phyloP scores from a whole-genome alignment of 2,797 vertebrate species.

The Melanotaenia maccullochi region DNA sequence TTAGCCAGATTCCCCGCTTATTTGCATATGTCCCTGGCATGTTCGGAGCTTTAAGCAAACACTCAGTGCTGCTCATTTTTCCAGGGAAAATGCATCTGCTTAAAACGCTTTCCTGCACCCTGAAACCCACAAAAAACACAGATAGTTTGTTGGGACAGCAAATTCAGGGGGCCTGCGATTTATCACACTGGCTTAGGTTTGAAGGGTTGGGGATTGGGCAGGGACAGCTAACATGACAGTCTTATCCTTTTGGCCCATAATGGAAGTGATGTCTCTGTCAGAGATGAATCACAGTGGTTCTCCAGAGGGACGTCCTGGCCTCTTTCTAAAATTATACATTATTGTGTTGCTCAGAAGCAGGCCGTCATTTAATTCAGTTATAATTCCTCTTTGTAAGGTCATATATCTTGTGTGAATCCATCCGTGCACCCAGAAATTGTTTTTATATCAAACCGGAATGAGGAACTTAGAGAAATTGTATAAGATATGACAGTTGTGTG shows the following conservation, averaged over 20 bases:
- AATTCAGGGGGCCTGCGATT: constrained; percentile 53
- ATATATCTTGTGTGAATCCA: constrained; percentile 48
- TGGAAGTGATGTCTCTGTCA: constrained; percentile 77
- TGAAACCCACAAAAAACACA: constrained; percentile 24
- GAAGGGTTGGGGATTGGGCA: constrained; percentile 65
- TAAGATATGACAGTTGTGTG: constrained; percentile 36
- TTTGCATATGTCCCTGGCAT: constrained; percentile 68
- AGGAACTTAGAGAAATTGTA: constrained; percentile 26
- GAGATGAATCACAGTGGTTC: constrained; percentile 67
- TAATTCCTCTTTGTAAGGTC: constrained; percentile 48
- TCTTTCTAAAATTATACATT: constrained; percentile 72
- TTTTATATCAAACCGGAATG: constrained; percentile 40
- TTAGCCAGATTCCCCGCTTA: constrained; percentile 50
- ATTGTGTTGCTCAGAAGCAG: constrained; percentile 56
- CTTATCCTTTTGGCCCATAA: constrained; percentile 65
- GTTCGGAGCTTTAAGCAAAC: constrained; percentile 33
- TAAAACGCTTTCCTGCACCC: constrained; percentile 8
- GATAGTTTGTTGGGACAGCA: constrained; percentile 50
- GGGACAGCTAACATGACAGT: constrained; percentile 73
- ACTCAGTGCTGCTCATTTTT: constrained; percentile 44
- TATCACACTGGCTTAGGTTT: constrained; percentile 75
- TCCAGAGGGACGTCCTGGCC: constrained; percentile 68
- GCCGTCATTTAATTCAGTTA: constrained; percentile 58
- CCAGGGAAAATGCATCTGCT: constrained; percentile 24
- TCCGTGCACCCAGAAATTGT: constrained; percentile 47